Evolutionary conservation across 2,113 vertebrate species (phyloP).

Genomic region (Zosterops japonicus): DNA sequence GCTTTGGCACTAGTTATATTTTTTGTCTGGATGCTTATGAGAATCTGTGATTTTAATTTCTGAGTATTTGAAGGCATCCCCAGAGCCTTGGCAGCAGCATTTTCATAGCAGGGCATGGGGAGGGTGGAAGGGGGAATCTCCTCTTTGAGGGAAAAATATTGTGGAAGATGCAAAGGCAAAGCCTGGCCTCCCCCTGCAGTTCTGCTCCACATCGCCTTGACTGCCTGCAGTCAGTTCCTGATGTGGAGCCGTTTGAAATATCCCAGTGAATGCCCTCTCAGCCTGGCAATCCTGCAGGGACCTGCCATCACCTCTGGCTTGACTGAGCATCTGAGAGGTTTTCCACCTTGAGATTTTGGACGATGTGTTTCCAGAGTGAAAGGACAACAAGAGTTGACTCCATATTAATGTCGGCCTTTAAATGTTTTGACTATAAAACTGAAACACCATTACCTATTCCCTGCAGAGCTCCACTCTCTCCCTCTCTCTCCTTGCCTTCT

Average conservation of each 20-base stretch:
- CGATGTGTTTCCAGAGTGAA: background rate
- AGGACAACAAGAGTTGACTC: constrained; percentile 46
- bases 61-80: background rate
- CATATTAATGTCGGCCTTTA: constrained; percentile 30
- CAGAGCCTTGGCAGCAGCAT: background rate
- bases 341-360: background rate
- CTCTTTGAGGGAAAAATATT: background rate
- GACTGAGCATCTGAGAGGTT: background rate
- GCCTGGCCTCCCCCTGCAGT: background rate
- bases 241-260: background rate
- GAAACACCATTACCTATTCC: constrained; percentile 65
- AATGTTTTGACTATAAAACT: constrained; percentile 65
- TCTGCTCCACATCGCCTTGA: background rate
- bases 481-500: background rate
- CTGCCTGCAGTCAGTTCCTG: background rate
- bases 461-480: constrained; percentile 1
- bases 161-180: background rate
- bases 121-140: background rate
- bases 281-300: background rate
- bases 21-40: background rate
- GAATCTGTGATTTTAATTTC: background rate
- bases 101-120: accelerated
- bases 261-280: background rate
- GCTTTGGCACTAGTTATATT: background rate
- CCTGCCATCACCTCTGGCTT: background rate